Percentiles rank a stretch among this genome's conserved stretches.
Evolutionary conservation across 2,888 invertebrate species (phyloP).

Genomic region (Stenodera caucasica): DNA sequence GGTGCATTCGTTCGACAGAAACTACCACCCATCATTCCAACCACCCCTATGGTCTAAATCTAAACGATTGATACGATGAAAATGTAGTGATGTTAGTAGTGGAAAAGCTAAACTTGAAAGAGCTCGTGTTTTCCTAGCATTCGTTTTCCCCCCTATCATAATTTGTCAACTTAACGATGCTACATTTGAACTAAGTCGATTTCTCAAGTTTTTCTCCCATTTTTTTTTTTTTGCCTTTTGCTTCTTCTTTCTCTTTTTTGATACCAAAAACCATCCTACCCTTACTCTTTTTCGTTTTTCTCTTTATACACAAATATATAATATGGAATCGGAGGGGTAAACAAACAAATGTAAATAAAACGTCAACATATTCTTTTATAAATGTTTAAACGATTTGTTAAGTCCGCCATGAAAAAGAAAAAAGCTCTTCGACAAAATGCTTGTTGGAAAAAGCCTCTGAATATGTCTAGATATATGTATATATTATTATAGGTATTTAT

Average conservation of each 20-base stretch:
- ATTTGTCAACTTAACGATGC: slow-evolving; percentile 44
- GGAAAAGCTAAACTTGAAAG: slow-evolving; percentile 32
- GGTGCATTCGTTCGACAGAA: not conserved
- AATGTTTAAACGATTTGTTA: slow-evolving; percentile 31
- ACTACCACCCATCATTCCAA: not conserved
- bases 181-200: slow-evolving; percentile 43
- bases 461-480: not conserved
- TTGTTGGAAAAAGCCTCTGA: not conserved
- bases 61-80: not conserved
- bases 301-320: not conserved
- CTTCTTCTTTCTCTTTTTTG: not conserved
- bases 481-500: not conserved
- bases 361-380: slow-evolving; percentile 39
- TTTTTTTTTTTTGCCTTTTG: too few relatives aligned
- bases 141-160: slow-evolving; percentile 40
- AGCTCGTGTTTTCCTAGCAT: slow-evolving; percentile 36
- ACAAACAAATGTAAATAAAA: slow-evolving; percentile 44
- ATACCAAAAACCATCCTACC: slow-evolving; percentile 5
- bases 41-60: not conserved
- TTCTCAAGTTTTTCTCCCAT: slow-evolving; percentile 33
- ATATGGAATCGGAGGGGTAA: slow-evolving; percentile 16
- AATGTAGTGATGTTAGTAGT: not conserved
- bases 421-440: slow-evolving; percentile 11
- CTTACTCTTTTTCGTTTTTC: not conserved
- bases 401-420: slow-evolving; percentile 21